A percentile compares a stretch with the other conserved stretches of the same genome.
phyloP scores from a whole-genome alignment of 2,797 vertebrate genomes.

The Apogon talboti region DNA sequence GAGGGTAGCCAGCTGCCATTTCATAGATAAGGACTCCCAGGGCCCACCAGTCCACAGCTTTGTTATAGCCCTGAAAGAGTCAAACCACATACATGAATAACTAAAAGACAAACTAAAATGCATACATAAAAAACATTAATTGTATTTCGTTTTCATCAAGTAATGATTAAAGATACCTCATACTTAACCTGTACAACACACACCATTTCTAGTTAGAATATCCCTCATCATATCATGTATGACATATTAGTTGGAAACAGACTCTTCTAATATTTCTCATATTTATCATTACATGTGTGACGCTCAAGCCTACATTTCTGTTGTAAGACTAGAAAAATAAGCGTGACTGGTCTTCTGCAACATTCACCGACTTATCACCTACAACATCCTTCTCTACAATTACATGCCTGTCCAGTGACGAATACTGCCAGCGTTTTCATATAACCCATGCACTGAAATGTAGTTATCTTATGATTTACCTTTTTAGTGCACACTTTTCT shows the following conservation, averaged over 20 bases:
- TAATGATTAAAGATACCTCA: background rate
- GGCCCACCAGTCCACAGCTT: constrained; percentile 99
- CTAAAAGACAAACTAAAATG: background rate
- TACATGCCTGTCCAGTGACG: no score
- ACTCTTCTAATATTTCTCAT: no score
- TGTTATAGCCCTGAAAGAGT: constrained; percentile 94
- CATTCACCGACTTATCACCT: no score
- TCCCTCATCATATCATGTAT: background rate
- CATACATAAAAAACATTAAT: background rate
- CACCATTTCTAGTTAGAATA: background rate
- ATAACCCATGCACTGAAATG: background rate
- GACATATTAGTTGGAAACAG: background rate
- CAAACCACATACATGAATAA: background rate
- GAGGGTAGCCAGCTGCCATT: constrained; percentile 99
- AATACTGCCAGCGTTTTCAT: no score
- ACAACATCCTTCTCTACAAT: no score
- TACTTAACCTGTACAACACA: background rate
- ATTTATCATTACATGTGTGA: no score
- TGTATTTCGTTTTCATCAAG: no score
- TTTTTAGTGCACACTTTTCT: background rate
- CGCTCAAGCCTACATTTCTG: no score
- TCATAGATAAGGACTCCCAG: constrained; percentile 98
- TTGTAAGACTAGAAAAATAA: no score
- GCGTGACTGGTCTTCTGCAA: no score
- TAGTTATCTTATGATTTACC: no score